Conservation (phyloP, 2,113 vertebrate species). For the Rana temporaria region DNA sequence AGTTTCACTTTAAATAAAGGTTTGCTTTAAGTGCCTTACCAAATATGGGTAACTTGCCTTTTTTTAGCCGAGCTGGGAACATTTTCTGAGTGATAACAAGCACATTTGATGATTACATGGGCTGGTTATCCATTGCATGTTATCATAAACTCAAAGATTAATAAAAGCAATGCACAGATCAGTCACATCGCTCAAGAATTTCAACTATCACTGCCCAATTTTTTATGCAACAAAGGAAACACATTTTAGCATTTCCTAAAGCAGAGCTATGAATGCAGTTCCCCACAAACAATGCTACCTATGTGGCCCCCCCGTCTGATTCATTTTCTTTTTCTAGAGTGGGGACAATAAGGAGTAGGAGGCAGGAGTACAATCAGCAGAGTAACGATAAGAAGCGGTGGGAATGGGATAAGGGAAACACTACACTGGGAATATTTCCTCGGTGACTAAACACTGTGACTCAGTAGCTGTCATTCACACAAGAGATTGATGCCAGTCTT, state of each 20-base stretch:
- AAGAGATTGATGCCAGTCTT: not conserved
- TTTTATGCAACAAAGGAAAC: not conserved
- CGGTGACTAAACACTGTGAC: slow-evolving; percentile 29
- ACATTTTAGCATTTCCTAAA: not conserved
- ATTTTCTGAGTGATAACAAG: too few species aligned
- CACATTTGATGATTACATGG: too few species aligned
- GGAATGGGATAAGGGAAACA: slow-evolving; percentile 17
- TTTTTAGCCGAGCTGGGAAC: too few species aligned
- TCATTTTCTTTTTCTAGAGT: not conserved
- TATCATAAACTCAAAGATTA: too few species aligned
- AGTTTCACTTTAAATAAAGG: too few species aligned
- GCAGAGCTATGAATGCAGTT: too few species aligned
- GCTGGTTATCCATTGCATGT: too few species aligned
- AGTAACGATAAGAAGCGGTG: slow-evolving; percentile 21
- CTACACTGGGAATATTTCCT: slow-evolving; percentile 27
- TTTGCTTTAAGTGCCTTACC: too few species aligned
- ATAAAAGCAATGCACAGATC: too few species aligned
- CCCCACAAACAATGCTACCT: not conserved
- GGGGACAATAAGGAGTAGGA: not conserved
- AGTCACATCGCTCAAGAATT: too few species aligned
- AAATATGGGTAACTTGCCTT: too few species aligned
- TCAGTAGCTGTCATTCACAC: slow-evolving; percentile 1
- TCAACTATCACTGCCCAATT: too few species aligned
- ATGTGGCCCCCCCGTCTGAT: not conserved
- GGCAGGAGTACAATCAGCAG: not conserved